A percentile compares a stretch with the other conserved stretches of the same genome.
Evolutionary conservation across 2,797 vertebrate genomes (phyloP).

Genomic region (Acrocephalus scirpaceus): DNA sequence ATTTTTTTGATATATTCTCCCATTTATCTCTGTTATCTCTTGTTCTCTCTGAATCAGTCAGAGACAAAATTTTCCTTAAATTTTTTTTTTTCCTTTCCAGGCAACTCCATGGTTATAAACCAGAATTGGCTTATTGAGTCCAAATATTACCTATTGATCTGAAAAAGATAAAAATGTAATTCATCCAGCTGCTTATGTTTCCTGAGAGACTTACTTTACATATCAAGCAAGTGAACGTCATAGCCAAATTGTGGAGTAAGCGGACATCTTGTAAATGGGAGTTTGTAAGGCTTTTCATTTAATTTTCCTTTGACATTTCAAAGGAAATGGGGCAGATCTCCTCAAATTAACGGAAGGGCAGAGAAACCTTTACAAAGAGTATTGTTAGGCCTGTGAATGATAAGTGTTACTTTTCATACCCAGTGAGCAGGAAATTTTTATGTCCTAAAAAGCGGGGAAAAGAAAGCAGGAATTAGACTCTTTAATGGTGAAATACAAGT

Average conservation of each 20-base stretch:
- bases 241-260: not conserved
- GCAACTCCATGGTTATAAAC: not conserved
- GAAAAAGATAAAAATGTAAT: not conserved
- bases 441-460: not conserved
- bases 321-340: constrained; percentile 30
- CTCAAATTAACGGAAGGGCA: constrained; percentile 22
- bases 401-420: constrained; percentile 28
- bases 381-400: not conserved
- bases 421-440: not conserved
- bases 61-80: not conserved
- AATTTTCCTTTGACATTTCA: constrained; percentile 53
- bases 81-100: not conserved
- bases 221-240: not conserved
- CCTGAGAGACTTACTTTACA: not conserved
- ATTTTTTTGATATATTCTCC: not conserved
- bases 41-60: not conserved
- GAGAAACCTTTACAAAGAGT: constrained; percentile 23
- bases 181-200: not conserved
- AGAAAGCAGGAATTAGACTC: not conserved
- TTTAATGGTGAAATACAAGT: not conserved
- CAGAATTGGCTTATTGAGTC: not conserved
- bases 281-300: not conserved
- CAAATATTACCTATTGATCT: not conserved
- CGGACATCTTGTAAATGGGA: not conserved
- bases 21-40: not conserved